phyloP scores from a whole-genome alignment of 1,140 invertebrate genomes.

The Pseudomyrmex sp. region DNA sequence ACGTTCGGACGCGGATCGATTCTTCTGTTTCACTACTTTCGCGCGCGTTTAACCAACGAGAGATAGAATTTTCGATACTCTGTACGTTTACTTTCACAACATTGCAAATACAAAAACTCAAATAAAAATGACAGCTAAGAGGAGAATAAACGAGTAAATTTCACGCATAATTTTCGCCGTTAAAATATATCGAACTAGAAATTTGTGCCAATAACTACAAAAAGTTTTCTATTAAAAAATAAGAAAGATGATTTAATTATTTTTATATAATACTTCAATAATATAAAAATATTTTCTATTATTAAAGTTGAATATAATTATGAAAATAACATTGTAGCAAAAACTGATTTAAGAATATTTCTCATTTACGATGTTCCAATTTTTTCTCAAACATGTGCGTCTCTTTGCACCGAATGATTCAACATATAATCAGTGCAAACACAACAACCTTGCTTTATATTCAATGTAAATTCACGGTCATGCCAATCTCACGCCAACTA shows the following conservation, averaged over 20 bases:
- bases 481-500: constrained; percentile 7
- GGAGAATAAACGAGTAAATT: neutral
- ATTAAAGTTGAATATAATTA: constrained; percentile 3
- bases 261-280: neutral
- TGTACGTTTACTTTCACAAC: neutral
- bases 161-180: neutral
- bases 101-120: neutral
- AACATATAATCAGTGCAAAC: neutral
- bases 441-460: neutral
- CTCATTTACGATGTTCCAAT: neutral
- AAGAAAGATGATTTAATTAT: neutral
- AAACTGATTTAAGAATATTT: constrained; percentile 26
- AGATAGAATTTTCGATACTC: neutral
- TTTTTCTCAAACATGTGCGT: constrained; percentile 4
- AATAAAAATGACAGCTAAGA: neutral
- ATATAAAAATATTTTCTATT: constrained; percentile 3
- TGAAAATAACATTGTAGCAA: neutral
- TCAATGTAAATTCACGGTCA: constrained; percentile 19
- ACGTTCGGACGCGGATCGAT: neutral
- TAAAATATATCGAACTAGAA: constrained; percentile 4
- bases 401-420: neutral
- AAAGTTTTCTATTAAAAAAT: no score
- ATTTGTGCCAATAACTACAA: constrained; percentile 1
- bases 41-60: neutral
- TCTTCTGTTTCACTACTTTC: neutral